phyloP scores from a whole-genome alignment of 1,140 invertebrate genomes.

The Pseudomyrmex concolor region DNA sequence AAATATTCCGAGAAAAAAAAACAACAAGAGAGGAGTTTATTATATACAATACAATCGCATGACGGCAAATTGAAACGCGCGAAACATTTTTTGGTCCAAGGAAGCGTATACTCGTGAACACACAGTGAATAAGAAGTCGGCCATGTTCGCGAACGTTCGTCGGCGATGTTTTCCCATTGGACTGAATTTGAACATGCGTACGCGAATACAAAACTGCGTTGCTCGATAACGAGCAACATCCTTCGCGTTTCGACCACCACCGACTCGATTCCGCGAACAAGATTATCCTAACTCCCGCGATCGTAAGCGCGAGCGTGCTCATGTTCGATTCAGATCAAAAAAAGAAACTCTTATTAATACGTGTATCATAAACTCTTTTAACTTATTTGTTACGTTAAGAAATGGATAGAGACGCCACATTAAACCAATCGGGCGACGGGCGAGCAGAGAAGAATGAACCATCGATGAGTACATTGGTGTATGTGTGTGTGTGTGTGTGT shows the following conservation, averaged over 20 bases:
- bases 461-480: no score
- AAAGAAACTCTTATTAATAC: slow-evolving; percentile 68
- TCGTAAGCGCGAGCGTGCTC: slow-evolving; percentile 29
- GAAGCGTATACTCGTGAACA: slow-evolving; percentile 61
- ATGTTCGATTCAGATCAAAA: slow-evolving; percentile 68
- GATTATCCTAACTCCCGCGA: neutral
- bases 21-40: neutral
- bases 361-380: slow-evolving; percentile 83
- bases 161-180: slow-evolving; percentile 48
- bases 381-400: slow-evolving; percentile 81
- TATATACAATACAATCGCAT: slow-evolving; percentile 12
- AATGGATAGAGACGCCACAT: slow-evolving; percentile 69
- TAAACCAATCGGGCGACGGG: slow-evolving; percentile 27
- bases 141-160: slow-evolving; percentile 55
- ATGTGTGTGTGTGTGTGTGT: neutral
- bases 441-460: slow-evolving; percentile 25
- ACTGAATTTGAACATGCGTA: slow-evolving; percentile 67
- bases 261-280: neutral
- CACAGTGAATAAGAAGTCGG: slow-evolving; percentile 52
- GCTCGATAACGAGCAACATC: neutral
- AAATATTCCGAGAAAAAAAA: neutral
- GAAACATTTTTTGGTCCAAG: slow-evolving; percentile 55
- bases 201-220: neutral
- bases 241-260: neutral
- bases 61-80: slow-evolving; percentile 50